phyloP scores from a whole-genome alignment of 2,113 vertebrate genomes.

The Corydoras maculifer region DNA sequence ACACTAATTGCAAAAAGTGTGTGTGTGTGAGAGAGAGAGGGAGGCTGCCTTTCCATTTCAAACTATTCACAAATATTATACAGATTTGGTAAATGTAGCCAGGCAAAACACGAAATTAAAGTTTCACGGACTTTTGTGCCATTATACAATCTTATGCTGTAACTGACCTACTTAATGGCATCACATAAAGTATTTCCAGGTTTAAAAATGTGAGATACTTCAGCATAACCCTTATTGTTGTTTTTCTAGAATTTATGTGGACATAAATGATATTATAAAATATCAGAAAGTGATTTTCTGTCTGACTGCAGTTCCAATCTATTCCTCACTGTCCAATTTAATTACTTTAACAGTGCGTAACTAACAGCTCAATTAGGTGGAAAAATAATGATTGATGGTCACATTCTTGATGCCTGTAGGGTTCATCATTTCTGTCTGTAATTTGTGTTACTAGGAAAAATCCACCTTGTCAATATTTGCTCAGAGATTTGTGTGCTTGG shows the following conservation, averaged over 20 bases:
- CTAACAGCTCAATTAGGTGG: neutral
- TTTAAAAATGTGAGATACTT: neutral
- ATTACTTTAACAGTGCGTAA: neutral
- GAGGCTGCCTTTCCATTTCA: too few relatives aligned
- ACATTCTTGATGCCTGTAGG: too few relatives aligned
- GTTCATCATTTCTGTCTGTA: neutral
- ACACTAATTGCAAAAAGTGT: neutral
- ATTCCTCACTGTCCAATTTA: neutral
- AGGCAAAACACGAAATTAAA: too few relatives aligned
- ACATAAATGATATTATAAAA: too few relatives aligned
- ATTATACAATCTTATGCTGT: constrained; percentile 14
- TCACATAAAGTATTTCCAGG: neutral
- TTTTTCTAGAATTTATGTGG: neutral
- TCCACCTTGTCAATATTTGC: too few relatives aligned
- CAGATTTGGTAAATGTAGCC: too few relatives aligned
- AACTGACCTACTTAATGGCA: neutral
- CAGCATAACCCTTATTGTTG: neutral
- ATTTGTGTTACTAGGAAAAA: too few relatives aligned
- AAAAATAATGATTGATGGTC: neutral
- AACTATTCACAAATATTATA: too few relatives aligned
- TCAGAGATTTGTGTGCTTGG: neutral
- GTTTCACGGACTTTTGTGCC: constrained; percentile 6
- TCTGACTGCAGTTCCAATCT: neutral
- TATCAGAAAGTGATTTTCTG: too few relatives aligned
- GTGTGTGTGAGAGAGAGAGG: too few relatives aligned